Conservation (phyloP, 2,797 vertebrate species). For the Platyrinchus mystaceus region DNA sequence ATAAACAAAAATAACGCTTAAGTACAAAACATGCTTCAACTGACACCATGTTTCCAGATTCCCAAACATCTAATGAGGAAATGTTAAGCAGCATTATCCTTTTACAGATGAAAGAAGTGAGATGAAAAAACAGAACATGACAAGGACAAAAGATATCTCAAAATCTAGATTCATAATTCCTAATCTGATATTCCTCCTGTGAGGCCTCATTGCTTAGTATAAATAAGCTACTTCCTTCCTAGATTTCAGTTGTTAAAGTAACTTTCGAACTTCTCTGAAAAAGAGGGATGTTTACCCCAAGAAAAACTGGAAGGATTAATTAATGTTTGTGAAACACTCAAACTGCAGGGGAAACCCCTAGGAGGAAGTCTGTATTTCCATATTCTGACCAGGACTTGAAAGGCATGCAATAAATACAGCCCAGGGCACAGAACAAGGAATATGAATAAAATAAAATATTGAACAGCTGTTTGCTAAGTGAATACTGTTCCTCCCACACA, state of each 20-base stretch:
- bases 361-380: conserved; percentile 40
- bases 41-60: neutral
- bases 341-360: neutral
- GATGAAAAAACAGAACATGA: neutral
- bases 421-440: neutral
- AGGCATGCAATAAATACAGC: conserved; percentile 29
- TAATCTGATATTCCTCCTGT: neutral
- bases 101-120: neutral
- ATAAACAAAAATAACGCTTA: neutral
- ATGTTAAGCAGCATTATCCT: neutral
- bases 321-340: conserved; percentile 7
- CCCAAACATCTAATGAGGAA: neutral
- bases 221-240: neutral
- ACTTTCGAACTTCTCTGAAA: neutral
- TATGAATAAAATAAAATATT: conserved; percentile 12
- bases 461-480: conserved; percentile 46
- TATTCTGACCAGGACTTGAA: conserved; percentile 42
- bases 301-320: conserved; percentile 23
- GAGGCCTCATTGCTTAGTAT: neutral
- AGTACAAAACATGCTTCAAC: neutral
- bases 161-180: neutral
- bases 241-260: neutral
- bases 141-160: neutral
- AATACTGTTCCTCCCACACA: neutral
- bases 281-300: neutral